A percentile compares a stretch with the other conserved stretches of the same genome.
Evolutionary conservation across 2,113 vertebrate genomes (phyloP).

Genomic region (Cyanocitta stelleri): DNA sequence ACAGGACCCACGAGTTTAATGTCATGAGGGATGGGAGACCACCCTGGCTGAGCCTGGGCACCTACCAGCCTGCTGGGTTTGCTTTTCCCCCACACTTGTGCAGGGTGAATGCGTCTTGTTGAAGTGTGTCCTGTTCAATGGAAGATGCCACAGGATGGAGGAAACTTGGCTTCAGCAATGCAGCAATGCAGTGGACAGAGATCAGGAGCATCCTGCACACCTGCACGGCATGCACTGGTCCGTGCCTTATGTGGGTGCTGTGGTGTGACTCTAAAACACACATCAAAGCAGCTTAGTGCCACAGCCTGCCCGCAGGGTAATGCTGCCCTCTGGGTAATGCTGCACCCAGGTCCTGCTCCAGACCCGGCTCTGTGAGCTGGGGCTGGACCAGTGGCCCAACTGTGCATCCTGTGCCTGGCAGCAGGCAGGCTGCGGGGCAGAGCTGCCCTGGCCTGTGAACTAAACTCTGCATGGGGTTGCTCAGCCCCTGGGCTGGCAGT

Average conservation of each 20-base stretch:
- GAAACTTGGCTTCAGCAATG: not conserved
- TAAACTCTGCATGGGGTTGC: fast-evolving
- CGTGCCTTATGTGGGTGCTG: fast-evolving
- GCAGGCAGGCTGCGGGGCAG: not conserved
- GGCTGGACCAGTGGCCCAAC: not conserved
- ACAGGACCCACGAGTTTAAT: not conserved
- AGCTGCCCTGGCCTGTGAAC: not conserved
- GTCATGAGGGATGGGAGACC: not conserved
- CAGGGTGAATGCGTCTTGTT: not conserved
- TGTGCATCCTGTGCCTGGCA: not conserved
- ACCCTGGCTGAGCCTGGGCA: not conserved
- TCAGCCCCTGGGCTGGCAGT: not conserved
- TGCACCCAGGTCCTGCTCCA: not conserved
- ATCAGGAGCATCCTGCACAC: not conserved
- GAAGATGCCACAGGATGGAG: not conserved
- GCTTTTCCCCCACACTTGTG: fast-evolving
- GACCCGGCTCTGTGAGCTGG: fast-evolving
- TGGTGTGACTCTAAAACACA: not conserved
- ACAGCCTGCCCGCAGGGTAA: not conserved
- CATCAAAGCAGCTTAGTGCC: not conserved
- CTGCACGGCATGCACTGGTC: fast-evolving
- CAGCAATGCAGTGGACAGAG: not conserved
- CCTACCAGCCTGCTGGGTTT: not conserved
- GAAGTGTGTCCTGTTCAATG: not conserved
- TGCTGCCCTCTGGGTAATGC: not conserved